These are phyloP conservation scores for Caradrina kadenii DNA, from an alignment of 2,888 invertebrate species.

Conservation along the genomic window DNA sequence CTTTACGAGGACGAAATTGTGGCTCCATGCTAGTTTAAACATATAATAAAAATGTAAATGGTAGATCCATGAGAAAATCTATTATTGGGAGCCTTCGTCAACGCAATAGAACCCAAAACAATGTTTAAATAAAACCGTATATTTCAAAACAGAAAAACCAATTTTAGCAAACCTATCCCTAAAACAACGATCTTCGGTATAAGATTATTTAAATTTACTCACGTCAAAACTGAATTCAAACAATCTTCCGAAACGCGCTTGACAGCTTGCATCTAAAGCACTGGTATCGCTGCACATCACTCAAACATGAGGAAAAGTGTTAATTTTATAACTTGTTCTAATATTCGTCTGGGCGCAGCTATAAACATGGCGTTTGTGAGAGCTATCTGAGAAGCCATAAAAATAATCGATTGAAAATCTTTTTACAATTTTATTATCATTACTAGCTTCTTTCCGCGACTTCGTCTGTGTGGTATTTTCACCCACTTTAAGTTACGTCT, in stretches of 20 bases:
- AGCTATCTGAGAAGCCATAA: slow-evolving; percentile 2
- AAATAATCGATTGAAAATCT: slow-evolving; percentile 18
- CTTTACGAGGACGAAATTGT: too few relatives aligned
- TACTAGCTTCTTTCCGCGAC: too few relatives aligned
- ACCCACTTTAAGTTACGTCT: too few relatives aligned
- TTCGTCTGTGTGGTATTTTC: too few relatives aligned
- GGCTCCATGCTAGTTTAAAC: too few relatives aligned
- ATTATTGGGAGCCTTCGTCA: too few relatives aligned
- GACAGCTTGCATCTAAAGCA: slow-evolving; percentile 18
- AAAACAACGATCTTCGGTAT: background rate
- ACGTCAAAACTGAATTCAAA: slow-evolving; percentile 6
- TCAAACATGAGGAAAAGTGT: background rate
- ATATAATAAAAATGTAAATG: too few relatives aligned
- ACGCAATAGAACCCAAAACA: too few relatives aligned
- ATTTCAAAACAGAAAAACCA: too few relatives aligned
- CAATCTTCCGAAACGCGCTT: background rate
- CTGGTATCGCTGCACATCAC: slow-evolving; percentile 18
- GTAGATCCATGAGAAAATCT: too few relatives aligned
- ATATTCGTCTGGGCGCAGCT: slow-evolving; percentile 20
- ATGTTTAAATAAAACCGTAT: too few relatives aligned
- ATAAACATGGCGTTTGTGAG: slow-evolving; percentile 25
- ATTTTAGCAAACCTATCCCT: too few relatives aligned
- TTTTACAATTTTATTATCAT: slow-evolving; percentile 13
- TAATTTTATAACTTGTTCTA: slow-evolving; percentile 30
- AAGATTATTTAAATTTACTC: background rate